These are phyloP conservation scores for Porphyrio hochstetteri DNA, from an alignment of 2,113 vertebrate genomes.

Conservation along the genomic window DNA sequence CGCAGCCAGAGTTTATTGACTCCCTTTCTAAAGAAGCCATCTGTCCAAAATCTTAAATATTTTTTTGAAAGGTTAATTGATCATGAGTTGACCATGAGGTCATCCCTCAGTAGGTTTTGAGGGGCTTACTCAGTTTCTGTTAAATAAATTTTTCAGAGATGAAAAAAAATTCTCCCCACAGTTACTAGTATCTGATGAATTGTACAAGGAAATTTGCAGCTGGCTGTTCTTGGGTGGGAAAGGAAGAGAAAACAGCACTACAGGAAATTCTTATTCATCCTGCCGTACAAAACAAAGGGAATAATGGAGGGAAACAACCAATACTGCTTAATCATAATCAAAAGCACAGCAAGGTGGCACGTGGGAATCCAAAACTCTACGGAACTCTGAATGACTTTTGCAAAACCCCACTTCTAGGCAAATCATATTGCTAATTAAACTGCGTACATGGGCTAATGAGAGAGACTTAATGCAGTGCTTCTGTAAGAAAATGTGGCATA, in stretches of 20 bases:
- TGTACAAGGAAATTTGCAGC: neutral
- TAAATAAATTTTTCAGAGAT: neutral
- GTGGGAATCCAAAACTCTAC: neutral
- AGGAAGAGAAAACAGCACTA: neutral
- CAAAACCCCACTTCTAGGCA: neutral
- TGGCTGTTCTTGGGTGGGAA: neutral
- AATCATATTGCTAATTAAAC: slow-evolving; percentile 15
- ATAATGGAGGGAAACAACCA: neutral
- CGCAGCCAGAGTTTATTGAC: neutral
- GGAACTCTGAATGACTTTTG: neutral
- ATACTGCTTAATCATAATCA: neutral
- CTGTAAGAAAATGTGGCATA: slow-evolving; percentile 2
- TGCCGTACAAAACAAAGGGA: neutral
- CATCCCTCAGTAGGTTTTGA: neutral
- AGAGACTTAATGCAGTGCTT: neutral
- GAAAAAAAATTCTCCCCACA: neutral
- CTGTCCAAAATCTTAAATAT: neutral
- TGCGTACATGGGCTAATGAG: neutral
- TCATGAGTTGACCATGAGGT: neutral
- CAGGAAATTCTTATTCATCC: neutral
- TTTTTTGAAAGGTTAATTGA: neutral
- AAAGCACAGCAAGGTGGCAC: neutral
- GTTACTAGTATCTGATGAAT: neutral
- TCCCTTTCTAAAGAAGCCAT: neutral
- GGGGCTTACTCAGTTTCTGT: neutral